These are phyloP conservation scores for Meloidogyne chitwoodi DNA, from an alignment of 1,140 invertebrate species.

Conservation along the genomic window DNA sequence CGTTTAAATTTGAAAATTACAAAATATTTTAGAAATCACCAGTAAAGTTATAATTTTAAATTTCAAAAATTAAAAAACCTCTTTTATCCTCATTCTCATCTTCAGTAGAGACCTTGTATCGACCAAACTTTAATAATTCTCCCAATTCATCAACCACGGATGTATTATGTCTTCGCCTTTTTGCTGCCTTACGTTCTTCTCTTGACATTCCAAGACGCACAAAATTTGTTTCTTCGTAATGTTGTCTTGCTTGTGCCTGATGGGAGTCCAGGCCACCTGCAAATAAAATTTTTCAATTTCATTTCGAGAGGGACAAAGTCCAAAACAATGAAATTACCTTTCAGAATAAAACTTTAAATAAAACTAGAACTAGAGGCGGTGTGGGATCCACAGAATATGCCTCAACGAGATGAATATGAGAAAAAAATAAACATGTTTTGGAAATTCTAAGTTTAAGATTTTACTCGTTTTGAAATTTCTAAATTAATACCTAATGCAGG, in stretches of 20 bases:
- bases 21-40: too few relatives aligned
- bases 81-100: not conserved
- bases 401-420: too few relatives aligned
- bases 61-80: not conserved
- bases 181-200: not conserved
- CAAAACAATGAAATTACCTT: too few relatives aligned
- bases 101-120: not conserved
- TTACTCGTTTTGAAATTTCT: too few relatives aligned
- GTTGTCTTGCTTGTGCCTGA: not conserved
- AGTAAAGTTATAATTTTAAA: too few relatives aligned
- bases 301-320: too few relatives aligned
- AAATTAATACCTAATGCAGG: not conserved
- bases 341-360: too few relatives aligned
- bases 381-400: too few relatives aligned
- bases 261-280: not conserved
- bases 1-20: too few relatives aligned
- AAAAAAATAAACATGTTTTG: too few relatives aligned
- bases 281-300: not conserved
- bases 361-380: too few relatives aligned
- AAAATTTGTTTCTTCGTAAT: conserved; percentile 2
- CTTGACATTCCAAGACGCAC: conserved; percentile 1
- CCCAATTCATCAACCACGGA: not conserved
- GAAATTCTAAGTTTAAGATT: too few relatives aligned
- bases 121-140: not conserved
- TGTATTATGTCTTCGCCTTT: not conserved